These are phyloP conservation scores for Erannis defoliaria DNA, from an alignment of 2,888 invertebrate species.

Conservation along the genomic window DNA sequence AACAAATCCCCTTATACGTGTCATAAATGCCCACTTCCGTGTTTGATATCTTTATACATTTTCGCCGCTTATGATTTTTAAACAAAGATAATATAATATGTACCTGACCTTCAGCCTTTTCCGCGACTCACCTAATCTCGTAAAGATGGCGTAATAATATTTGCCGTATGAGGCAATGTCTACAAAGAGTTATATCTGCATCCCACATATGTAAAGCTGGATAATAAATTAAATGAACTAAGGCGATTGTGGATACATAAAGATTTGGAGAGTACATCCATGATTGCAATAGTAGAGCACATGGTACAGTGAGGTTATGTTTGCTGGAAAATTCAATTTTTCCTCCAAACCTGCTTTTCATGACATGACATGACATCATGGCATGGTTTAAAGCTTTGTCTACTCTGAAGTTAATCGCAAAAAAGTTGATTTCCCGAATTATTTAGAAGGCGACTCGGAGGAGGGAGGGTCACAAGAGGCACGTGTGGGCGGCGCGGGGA, in stretches of 20 bases:
- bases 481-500: slow-evolving; percentile 46
- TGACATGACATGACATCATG: slow-evolving; percentile 28
- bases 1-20: slow-evolving; percentile 39
- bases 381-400: slow-evolving; percentile 30
- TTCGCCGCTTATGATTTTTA: slow-evolving; percentile 46
- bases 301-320: slow-evolving; percentile 30
- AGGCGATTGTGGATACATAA: background rate
- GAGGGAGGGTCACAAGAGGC: slow-evolving; percentile 32
- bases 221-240: background rate
- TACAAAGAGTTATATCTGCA: slow-evolving; percentile 22
- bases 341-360: slow-evolving; percentile 12
- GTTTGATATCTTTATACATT: slow-evolving; percentile 56
- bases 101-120: slow-evolving; percentile 67
- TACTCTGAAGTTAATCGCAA: slow-evolving; percentile 24
- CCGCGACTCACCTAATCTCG: slow-evolving; percentile 64
- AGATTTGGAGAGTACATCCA: background rate
- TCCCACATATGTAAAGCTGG: slow-evolving; percentile 19
- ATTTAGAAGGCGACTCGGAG: slow-evolving; percentile 25
- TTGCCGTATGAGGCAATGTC: slow-evolving; percentile 28
- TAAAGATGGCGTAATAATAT: slow-evolving; percentile 55
- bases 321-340: slow-evolving; percentile 24
- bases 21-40: slow-evolving; percentile 49
- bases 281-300: slow-evolving; percentile 7
- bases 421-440: slow-evolving; percentile 31
- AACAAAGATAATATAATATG: slow-evolving; percentile 45